A percentile compares a stretch with the other conserved stretches of the same genome.
Conservation (phyloP, 2,888 invertebrate genomes). For the Himalopsyche japonica region DNA sequence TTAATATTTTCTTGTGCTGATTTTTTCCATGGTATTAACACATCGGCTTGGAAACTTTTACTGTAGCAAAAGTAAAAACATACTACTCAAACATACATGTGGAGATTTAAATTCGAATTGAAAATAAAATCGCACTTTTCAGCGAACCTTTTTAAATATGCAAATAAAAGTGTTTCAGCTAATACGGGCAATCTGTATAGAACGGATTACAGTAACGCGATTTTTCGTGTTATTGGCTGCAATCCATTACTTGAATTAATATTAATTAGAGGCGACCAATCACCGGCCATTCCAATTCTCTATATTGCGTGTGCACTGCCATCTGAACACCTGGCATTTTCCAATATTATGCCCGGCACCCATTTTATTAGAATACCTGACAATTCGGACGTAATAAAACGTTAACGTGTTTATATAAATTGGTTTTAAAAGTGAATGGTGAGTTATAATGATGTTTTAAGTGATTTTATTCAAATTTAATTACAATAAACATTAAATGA, state of each 20-base stretch:
- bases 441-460: too few species aligned
- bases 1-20: too few species aligned
- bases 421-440: too few species aligned
- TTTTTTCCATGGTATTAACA: too few species aligned
- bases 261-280: constrained; percentile 6
- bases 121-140: not conserved
- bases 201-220: constrained; percentile 23
- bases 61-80: too few species aligned
- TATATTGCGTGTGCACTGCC: not conserved
- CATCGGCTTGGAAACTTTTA: too few species aligned
- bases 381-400: not conserved
- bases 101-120: not conserved
- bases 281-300: not conserved
- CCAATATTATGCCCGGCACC: not conserved
- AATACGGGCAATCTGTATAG: not conserved
- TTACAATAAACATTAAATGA: too few species aligned
- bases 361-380: not conserved
- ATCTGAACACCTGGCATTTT: constrained; percentile 2
- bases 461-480: too few species aligned
- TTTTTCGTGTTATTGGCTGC: constrained; percentile 26
- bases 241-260: constrained; percentile 21
- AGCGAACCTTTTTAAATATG: not conserved
- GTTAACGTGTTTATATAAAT: not conserved
- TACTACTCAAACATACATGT: too few species aligned
- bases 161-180: not conserved